phyloP scores from a whole-genome alignment of 2,888 invertebrate species.

The Oscheius sp. region DNA sequence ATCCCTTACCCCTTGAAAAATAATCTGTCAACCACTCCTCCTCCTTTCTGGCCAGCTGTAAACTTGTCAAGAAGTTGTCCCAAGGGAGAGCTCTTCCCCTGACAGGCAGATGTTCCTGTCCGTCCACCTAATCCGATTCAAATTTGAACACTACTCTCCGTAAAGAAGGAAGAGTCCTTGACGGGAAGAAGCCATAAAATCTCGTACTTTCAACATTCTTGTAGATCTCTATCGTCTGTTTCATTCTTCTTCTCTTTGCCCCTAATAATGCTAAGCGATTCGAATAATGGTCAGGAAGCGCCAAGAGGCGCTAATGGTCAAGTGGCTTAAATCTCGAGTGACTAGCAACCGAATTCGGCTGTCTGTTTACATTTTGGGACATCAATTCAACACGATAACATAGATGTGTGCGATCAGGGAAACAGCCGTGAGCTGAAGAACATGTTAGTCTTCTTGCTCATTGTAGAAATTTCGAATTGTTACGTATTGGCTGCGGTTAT shows the following conservation, averaged over 20 bases:
- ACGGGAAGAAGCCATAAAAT: background rate
- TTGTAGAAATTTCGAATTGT: no score
- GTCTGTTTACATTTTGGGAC: background rate
- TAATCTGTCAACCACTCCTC: background rate
- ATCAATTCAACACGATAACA: background rate
- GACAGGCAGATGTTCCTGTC: background rate
- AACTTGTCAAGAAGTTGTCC: no score
- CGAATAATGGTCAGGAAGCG: constrained; percentile 9
- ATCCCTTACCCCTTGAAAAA: no score
- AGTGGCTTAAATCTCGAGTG: constrained; percentile 14
- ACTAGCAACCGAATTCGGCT: background rate
- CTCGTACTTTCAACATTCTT: background rate
- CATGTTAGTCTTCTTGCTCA: no score
- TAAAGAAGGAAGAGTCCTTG: background rate
- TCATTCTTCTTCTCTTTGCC: background rate
- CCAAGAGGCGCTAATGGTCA: constrained; percentile 22
- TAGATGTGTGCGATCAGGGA: background rate
- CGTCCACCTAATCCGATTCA: background rate
- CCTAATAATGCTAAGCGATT: background rate
- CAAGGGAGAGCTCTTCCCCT: background rate
- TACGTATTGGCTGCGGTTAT: no score
- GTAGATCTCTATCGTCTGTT: background rate
- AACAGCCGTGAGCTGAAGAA: background rate
- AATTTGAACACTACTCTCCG: constrained; percentile 1
- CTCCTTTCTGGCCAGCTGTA: background rate